phyloP scores from a whole-genome alignment of 2,797 vertebrate species.

The Myripristis murdjan region DNA sequence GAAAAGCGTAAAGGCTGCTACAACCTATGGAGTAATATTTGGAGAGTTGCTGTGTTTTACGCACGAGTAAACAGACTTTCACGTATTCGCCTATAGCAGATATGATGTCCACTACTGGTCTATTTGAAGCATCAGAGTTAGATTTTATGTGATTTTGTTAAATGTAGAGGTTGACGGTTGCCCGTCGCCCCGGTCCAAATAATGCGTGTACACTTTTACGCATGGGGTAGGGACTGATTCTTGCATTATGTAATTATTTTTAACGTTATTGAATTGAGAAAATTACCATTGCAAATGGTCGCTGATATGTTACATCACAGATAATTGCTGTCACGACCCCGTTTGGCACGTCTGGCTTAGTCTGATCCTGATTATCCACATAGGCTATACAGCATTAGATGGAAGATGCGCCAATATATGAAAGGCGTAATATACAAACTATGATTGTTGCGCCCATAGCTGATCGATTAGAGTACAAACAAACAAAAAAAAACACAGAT shows the following conservation, averaged over 20 bases:
- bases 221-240: background rate
- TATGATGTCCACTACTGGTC: background rate
- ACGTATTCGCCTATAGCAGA: too few species aligned
- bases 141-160: background rate
- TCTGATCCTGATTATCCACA: background rate
- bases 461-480: too few species aligned
- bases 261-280: too few species aligned
- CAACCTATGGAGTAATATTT: background rate
- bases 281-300: too few species aligned
- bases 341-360: too few species aligned
- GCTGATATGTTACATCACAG: too few species aligned
- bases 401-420: too few species aligned
- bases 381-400: too few species aligned
- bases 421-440: too few species aligned
- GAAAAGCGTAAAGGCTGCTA: slow-evolving; percentile 12
- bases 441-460: too few species aligned
- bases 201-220: slow-evolving; percentile 5
- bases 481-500: background rate
- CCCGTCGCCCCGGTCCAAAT: background rate
- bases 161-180: background rate
- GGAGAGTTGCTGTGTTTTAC: slow-evolving; percentile 36
- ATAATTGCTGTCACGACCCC: too few species aligned
- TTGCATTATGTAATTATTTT: background rate
- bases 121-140: background rate
- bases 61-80: too few species aligned